Percentiles rank a stretch among this genome's conserved stretches.
These are phyloP conservation scores for Burhinus oedicnemus DNA, from an alignment of 2,113 vertebrate species.

Conservation along the genomic window DNA sequence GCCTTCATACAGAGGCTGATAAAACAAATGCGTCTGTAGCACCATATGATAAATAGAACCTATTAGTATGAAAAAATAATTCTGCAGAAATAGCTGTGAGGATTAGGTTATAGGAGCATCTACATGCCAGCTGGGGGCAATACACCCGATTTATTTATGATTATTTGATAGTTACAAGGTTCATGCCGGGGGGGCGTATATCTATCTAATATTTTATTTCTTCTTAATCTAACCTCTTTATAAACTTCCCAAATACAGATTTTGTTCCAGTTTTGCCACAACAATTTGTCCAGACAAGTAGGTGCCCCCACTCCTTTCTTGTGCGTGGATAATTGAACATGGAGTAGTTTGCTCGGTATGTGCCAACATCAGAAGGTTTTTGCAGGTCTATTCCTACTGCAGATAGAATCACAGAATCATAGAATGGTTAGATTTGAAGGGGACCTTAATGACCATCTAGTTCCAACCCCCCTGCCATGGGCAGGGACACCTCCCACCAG, in stretches of 20 bases:
- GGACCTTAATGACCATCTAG: neutral
- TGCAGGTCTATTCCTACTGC: neutral
- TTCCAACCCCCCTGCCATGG: neutral
- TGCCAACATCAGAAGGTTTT: neutral
- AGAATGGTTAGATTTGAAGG: neutral
- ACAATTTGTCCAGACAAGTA: neutral
- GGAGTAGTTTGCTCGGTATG: neutral
- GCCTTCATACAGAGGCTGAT: neutral
- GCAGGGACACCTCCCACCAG: neutral
- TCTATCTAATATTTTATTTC: neutral
- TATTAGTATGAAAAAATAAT: constrained; percentile 64
- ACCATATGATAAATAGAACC: constrained; percentile 47
- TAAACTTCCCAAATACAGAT: neutral
- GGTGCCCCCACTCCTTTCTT: neutral
- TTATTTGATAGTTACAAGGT: constrained; percentile 14
- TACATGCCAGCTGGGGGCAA: constrained; percentile 4
- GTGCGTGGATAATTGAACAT: neutral
- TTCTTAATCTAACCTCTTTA: neutral
- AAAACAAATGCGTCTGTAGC: constrained; percentile 53
- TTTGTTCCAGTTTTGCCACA: neutral
- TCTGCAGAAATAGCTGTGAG: constrained; percentile 41
- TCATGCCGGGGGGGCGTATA: neutral
- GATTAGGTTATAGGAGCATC: constrained; percentile 24
- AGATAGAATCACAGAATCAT: neutral
- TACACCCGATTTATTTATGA: constrained; percentile 34